Conservation (phyloP, 2,113 vertebrate genomes). For the Fregetta grallaria region DNA sequence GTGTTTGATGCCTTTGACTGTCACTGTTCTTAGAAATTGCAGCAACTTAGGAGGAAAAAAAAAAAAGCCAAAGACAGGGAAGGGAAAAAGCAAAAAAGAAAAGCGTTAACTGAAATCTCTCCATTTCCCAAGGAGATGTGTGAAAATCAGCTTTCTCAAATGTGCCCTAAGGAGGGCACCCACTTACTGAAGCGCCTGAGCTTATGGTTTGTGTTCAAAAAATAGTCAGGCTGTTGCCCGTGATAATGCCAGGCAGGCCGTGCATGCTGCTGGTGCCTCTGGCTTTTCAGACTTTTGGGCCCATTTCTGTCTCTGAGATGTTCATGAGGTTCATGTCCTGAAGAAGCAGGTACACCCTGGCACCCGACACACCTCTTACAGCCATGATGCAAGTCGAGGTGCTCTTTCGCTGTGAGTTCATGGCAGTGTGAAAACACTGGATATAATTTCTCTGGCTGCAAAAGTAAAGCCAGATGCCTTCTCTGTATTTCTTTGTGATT, state of each 20-base stretch:
- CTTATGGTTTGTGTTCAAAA: not conserved
- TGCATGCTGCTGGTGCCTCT: not conserved
- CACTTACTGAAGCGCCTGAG: not conserved
- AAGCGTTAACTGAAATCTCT: not conserved
- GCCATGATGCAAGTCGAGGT: accelerated
- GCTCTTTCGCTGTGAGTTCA: not conserved
- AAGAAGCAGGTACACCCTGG: not conserved
- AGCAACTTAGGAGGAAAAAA: not conserved
- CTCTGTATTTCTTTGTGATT: not conserved
- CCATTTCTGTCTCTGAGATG: not conserved
- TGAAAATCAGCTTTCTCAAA: not conserved
- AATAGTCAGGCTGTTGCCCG: accelerated
- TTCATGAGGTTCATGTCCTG: not conserved
- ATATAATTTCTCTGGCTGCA: not conserved
- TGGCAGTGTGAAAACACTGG: not conserved
- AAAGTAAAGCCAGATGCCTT: not conserved
- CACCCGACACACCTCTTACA: not conserved
- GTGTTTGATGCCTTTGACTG: not conserved
- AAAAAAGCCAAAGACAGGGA: not conserved
- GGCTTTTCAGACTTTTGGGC: not conserved
- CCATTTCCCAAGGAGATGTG: not conserved
- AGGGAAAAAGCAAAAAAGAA: not conserved
- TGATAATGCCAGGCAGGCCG: not conserved
- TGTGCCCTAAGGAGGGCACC: not conserved
- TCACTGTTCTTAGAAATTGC: not conserved